Evolutionary conservation across 1,140 invertebrate genomes (phyloP), one percentile per base, ranked within the genome.

Genomic region (Mactra quadrangularis): DNA sequence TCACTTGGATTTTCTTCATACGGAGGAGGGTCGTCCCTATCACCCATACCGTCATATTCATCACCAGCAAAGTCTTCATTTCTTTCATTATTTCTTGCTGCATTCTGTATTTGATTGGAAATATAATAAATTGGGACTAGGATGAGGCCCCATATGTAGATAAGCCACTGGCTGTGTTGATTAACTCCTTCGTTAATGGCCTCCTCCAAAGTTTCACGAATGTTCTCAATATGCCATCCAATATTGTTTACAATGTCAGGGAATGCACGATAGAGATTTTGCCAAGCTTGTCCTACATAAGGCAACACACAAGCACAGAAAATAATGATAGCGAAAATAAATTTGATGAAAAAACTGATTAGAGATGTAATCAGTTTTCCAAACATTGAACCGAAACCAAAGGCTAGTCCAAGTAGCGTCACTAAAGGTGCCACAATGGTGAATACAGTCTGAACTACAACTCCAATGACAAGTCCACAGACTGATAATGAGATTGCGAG

Each of bases 221-320:
- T 6, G 22, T 45, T 7, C 17, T 45, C 22, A 9, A 57, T 6
- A 3, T 11, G 22, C 22, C 25, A 27, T 25, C 3, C 22, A 22
- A 64, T n/a, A 6, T 64, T 35, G 47, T 68, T 29, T 41, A 68
- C 29, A 9, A 68, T 50, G 19, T 68, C 25, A 27, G 45, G 41
- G 6, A 68, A 50, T 50, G 64, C 45, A 50, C 27, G 41, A 25
- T 31, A 33, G 3, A 68, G 11, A 31, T 50, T 38, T 27, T 13
- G 27, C 3, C 19, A 22, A 22, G 6, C 35, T 0, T 25, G 4
- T 1, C 27, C 3, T 1, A 66, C 9, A 6, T 45, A 25, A n/a
- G 62, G 62, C 3, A n/a, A 19, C 2, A 66, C 62, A 47, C 38
- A 41, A 15, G 6, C 15, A 41, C 38, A 41, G 15, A 41, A 41